A percentile compares a stretch with the other conserved stretches of the same genome.
Conservation (phyloP, 1,140 invertebrate genomes). For the Bradynema listronoti region DNA sequence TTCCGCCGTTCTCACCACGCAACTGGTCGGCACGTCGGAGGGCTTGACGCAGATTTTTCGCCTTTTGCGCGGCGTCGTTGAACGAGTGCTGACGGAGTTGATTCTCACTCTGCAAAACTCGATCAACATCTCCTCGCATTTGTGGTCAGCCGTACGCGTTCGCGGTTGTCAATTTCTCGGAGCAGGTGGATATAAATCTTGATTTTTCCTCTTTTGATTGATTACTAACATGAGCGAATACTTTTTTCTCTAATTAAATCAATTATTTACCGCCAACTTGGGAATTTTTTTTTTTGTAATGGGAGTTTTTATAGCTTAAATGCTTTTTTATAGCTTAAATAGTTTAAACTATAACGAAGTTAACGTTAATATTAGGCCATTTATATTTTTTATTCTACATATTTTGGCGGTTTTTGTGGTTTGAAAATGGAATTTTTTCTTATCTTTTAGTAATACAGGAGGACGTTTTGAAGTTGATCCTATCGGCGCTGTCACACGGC, state of each 20-base stretch:
- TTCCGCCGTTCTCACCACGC: slow-evolving; percentile 82
- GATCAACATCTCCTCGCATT: slow-evolving; percentile 79
- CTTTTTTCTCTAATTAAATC: no score
- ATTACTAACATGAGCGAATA: no score
- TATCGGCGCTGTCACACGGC: slow-evolving; percentile 87
- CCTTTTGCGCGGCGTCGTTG: slow-evolving; percentile 79
- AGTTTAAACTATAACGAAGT: no score
- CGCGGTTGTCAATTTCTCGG: slow-evolving; percentile 96
- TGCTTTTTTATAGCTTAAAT: neutral
- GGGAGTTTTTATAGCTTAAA: no score
- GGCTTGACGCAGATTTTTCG: slow-evolving; percentile 65
- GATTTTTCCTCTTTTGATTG: slow-evolving; percentile 6
- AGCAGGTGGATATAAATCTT: slow-evolving; percentile 65
- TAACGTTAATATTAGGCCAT: no score
- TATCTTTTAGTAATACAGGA: slow-evolving; percentile 79
- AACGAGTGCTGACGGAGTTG: slow-evolving; percentile 86
- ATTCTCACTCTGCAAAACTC: slow-evolving; percentile 88
- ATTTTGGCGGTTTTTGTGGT: no score
- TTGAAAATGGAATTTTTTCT: no score
- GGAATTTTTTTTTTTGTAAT: no score
- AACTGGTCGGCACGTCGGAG: slow-evolving; percentile 62
- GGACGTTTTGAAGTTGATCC: slow-evolving; percentile 85
- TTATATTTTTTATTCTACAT: no score
- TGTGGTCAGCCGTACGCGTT: slow-evolving; percentile 92
- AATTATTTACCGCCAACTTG: no score